Percentiles rank a stretch among this genome's conserved stretches.
Conservation (phyloP, 2,113 vertebrate genomes). For the Pollimyrus isidori region DNA sequence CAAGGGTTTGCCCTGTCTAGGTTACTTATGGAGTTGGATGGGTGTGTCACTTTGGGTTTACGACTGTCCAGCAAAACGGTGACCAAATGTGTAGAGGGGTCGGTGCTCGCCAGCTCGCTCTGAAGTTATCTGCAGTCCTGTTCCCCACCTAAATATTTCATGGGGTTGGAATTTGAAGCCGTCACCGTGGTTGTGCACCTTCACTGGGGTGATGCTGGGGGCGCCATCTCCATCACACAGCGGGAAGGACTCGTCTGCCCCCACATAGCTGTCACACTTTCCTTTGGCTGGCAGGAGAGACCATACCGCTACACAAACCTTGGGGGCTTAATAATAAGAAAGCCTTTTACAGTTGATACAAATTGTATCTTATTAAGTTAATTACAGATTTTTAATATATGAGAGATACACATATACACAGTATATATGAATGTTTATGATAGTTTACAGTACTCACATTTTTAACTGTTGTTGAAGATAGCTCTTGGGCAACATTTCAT, state of each 20-base stretch:
- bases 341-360: conserved; percentile 94
- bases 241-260: neutral
- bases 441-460: conserved; percentile 41
- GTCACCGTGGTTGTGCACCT: neutral
- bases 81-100: neutral
- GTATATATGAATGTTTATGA: conserved; percentile 57
- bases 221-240: neutral
- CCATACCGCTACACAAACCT: conserved; percentile 57
- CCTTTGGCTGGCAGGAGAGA: neutral
- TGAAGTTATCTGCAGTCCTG: neutral
- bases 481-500: conserved; percentile 82
- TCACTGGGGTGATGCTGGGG: neutral
- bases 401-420: conserved; percentile 60
- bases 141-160: neutral
- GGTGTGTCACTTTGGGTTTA: neutral
- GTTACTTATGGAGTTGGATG: neutral
- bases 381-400: conserved; percentile 79
- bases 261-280: neutral
- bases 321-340: conserved; percentile 71
- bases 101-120: neutral
- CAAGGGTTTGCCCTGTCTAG: conserved; percentile 84
- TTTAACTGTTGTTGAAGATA: conserved; percentile 60
- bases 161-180: neutral
- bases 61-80: neutral
- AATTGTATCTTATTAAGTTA: conserved; percentile 98